Conservation (phyloP, 2,888 invertebrate species). For the Odontothrips loti region DNA sequence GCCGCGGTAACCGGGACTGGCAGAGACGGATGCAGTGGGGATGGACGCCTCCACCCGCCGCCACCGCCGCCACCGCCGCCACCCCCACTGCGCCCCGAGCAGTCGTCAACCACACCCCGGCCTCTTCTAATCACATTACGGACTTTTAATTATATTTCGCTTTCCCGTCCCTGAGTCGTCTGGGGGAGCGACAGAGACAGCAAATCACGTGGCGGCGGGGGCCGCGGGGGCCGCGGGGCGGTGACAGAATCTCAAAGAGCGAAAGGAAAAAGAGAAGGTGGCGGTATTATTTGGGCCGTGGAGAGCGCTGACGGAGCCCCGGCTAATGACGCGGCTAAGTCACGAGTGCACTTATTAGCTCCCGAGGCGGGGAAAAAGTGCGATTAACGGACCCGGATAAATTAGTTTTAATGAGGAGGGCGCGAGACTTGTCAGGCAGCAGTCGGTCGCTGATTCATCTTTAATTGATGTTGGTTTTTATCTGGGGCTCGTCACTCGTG, state of each 20-base stretch:
- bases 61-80: too few species aligned
- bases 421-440: constrained; percentile 35
- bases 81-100: too few species aligned
- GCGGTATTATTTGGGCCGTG: constrained; percentile 30
- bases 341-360: constrained; percentile 30
- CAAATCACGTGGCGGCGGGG: not conserved
- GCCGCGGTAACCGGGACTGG: not conserved
- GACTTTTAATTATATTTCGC: constrained; percentile 25
- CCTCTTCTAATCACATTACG: constrained; percentile 15
- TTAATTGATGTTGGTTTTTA: constrained; percentile 29
- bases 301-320: constrained; percentile 31
- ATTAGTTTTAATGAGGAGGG: constrained; percentile 43
- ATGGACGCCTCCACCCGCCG: too few species aligned
- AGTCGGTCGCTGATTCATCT: not conserved
- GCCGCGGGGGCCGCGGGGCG: not conserved
- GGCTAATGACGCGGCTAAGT: constrained; percentile 8
- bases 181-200: constrained; percentile 28
- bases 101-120: too few species aligned
- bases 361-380: constrained; percentile 19
- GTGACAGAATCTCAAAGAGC: constrained; percentile 22
- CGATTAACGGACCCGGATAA: constrained; percentile 42
- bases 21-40: constrained; percentile 10
- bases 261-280: constrained; percentile 27
- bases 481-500: not conserved
- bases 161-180: not conserved